Evolutionary conservation across 1,140 invertebrate genomes (phyloP).

Genomic region (Platyscapa corneri): DNA sequence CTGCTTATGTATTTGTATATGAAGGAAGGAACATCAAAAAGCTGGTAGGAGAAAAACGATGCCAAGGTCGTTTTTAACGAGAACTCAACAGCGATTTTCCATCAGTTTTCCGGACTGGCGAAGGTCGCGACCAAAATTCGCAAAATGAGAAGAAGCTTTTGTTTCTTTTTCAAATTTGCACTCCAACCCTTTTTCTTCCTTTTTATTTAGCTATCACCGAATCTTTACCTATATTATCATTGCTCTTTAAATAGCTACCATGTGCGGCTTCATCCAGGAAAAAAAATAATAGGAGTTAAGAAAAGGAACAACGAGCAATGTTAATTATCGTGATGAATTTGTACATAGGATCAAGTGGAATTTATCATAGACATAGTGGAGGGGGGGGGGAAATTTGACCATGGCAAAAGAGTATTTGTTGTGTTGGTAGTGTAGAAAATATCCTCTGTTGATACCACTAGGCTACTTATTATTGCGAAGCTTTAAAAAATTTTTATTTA

Average conservation of each 20-base stretch:
- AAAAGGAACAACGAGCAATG: not conserved
- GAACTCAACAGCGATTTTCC: constrained; percentile 60
- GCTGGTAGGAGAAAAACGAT: constrained; percentile 13
- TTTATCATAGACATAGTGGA: not conserved
- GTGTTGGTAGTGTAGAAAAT: not conserved
- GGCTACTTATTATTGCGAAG: not conserved
- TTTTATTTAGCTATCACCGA: constrained; percentile 24
- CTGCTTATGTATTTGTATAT: not conserved
- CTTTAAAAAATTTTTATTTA: not conserved
- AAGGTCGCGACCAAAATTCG: constrained; percentile 57
- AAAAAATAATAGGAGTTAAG: not conserved
- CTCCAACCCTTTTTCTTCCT: not conserved
- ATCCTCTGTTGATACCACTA: not conserved
- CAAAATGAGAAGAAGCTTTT: constrained; percentile 52
- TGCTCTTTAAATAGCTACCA: not conserved
- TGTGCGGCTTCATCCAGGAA: not conserved
- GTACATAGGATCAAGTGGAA: not conserved
- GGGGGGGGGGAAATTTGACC: not conserved
- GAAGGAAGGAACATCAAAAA: not conserved
- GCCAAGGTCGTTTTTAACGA: constrained; percentile 61
- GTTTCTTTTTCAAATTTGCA: constrained; percentile 30
- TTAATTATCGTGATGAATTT: constrained; percentile 14
- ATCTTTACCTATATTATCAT: not conserved
- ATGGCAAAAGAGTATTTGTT: not conserved
- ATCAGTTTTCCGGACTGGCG: constrained; percentile 56